These are phyloP conservation scores for Ganaspis brasiliensis DNA, from an alignment of 2,888 invertebrate genomes.

Conservation along the genomic window DNA sequence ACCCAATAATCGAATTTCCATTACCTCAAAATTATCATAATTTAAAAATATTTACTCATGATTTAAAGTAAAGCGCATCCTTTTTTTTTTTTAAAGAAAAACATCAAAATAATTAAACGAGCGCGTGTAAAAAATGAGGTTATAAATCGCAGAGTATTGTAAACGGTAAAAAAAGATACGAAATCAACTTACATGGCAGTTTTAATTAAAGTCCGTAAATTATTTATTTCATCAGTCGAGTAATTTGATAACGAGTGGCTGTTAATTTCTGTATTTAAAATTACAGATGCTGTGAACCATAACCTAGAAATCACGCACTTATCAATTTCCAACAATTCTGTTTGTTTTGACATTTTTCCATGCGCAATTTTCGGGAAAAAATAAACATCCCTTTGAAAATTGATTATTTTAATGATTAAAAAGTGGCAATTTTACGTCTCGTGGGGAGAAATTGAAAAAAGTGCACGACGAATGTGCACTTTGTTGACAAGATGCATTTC, in stretches of 20 bases:
- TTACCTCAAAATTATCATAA: not conserved
- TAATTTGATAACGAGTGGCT: slow-evolving; percentile 49
- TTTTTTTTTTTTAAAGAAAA: not conserved
- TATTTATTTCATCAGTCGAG: slow-evolving; percentile 52
- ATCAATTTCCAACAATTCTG: slow-evolving; percentile 63
- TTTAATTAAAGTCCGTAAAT: slow-evolving; percentile 50
- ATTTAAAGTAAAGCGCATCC: too few relatives aligned
- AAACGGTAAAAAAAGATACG: not conserved
- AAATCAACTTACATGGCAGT: slow-evolving; percentile 53
- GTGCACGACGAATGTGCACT: not conserved
- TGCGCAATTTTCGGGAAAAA: not conserved
- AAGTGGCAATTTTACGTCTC: not conserved
- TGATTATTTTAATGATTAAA: not conserved
- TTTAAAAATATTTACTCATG: too few relatives aligned
- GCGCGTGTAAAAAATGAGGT: not conserved
- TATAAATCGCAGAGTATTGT: not conserved
- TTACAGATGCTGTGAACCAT: slow-evolving; percentile 73
- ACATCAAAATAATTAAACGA: not conserved
- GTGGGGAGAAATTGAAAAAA: not conserved
- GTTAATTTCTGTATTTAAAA: slow-evolving; percentile 60
- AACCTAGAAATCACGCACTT: slow-evolving; percentile 73
- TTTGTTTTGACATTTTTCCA: slow-evolving; percentile 66
- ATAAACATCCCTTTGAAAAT: slow-evolving; percentile 12
- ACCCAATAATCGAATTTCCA: not conserved
- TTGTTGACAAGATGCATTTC: slow-evolving; percentile 18